Evolutionary conservation across 1,140 invertebrate species (phyloP).

Genomic region (Lutraria rhynchaena): DNA sequence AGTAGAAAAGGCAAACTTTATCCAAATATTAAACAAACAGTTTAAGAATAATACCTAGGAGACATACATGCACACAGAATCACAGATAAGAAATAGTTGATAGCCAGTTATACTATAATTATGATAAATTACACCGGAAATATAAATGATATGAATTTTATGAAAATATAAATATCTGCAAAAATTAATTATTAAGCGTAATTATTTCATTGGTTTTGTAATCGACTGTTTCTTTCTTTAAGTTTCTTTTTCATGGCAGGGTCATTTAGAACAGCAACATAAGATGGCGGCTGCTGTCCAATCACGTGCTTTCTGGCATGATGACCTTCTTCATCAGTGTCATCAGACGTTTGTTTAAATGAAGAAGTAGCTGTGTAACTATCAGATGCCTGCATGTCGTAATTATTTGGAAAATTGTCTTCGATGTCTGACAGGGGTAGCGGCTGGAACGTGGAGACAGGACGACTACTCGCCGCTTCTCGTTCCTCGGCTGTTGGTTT

Average conservation of each 20-base stretch:
- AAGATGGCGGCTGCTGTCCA: conserved; percentile 38
- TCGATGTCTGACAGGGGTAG: conserved; percentile 45
- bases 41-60: no score
- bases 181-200: neutral
- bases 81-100: no score
- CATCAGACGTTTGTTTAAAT: conserved; percentile 27
- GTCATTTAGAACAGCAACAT: conserved; percentile 52
- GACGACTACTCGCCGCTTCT: neutral
- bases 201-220: conserved; percentile 35
- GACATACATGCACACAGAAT: no score
- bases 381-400: neutral
- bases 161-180: conserved; percentile 10
- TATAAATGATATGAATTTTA: conserved; percentile 1
- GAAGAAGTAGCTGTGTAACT: conserved; percentile 48
- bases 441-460: conserved; percentile 43
- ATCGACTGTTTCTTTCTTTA: conserved; percentile 49
- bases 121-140: no score
- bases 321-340: conserved; percentile 7
- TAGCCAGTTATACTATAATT: neutral
- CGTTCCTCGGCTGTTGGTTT: conserved; percentile 20
- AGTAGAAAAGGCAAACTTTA: no score
- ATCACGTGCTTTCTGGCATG: conserved; percentile 25
- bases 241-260: conserved; percentile 57
- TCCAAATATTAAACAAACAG: no score
- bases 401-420: conserved; percentile 21